Base-by-base conservation (phyloP, 1,140 invertebrate genomes). In the Chelonus insularis region DNA sequence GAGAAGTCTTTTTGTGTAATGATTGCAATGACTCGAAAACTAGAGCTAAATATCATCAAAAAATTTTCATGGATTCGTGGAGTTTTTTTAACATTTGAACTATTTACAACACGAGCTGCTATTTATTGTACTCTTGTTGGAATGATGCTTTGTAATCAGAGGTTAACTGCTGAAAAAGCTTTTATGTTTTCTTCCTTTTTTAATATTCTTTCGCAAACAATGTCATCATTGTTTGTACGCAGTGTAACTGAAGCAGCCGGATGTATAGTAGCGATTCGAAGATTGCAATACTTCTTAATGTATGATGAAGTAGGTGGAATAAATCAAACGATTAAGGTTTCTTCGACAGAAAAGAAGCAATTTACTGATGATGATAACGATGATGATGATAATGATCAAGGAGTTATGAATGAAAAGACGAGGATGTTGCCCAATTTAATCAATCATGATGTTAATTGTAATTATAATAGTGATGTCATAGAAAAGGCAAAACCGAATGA, bases 1-100 rank as follows among this genome's bases (percentile, higher is more conserved):
- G n/a, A n/a, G 83, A 93, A 91, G 57, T 90, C 91, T 0, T 94
- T 95, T 72, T 87, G 87, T 2, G 84, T 83, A 52, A 78, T 93
- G 23, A 86, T 93, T 8, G 74, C 80, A 37, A 66, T 66, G 8
- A 80, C 83, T 8, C 69, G 86, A 69, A 52, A 86, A 56, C 86
- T 85, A 68, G 88, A 89, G 76, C 84, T 92, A 54, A 84, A 83
- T 52, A 85, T 89, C 0, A 88, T 94, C 32, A 84, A 83, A 64
- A 82, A 83, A 36, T 86, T 88, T 43, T 87, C 88, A 0, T 87
- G 87, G 71, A 84, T 91, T 0, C 81, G 87, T 57, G 89, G 87
- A 4, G 76, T 90, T 1, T 87, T 88, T 65, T 82, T 89, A 69
- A 88, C 86, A 0, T 88, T 88, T 67, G 85, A 87, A 2, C 83